Evolutionary conservation across 1,140 invertebrate species (phyloP), one percentile per base, ranked within the genome.

Genomic region (Asobara japonica): DNA sequence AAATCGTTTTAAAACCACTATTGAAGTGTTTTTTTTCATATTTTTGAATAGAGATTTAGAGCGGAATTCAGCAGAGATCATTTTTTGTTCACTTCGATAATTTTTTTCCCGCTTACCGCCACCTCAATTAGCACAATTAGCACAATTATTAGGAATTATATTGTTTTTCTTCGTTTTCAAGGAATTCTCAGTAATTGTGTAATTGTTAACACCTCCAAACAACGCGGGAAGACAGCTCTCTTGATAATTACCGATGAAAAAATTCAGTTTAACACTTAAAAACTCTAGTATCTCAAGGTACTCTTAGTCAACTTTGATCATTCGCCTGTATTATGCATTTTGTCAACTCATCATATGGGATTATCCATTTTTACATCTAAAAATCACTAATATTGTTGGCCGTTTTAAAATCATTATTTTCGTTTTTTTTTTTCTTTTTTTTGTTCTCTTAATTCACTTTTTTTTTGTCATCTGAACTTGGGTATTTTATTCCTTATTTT

Each of bases 241-340:
- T 33, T 27, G 11, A 64, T 16, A 61, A 61, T 61, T 25, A 64
- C 61, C 22, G 22, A 41, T 65, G 51, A 56, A 25, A 27, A 51
- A 51, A 18, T 11, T 20, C n/a, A 18, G 6, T 51, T 51, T 51
- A 51, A 56, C 22, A 56, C 22, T 22, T 56, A 56, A 56, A 6
- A 13, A 51, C 51, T 56, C 51, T 56, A 56, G 51, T 56, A 56
- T 56, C 51, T 56, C 65, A 70, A 70, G 68, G 68, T 70, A 70
- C 68, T 70, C 68, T 56, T 62, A 70, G 68, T 70, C 31, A 62
- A 62, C 51, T 70, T 70, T 70, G 68, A 70, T 70, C 68, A 70
- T 70, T 62, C 51, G 60, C 56, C 18, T 70, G 56, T 36, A 33
- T 69, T 36, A 30, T 48, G 16, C 20, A 31, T 22, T 30, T 60